Conservation (phyloP, 2,113 vertebrate species). For the Amblyopsis rosae region DNA sequence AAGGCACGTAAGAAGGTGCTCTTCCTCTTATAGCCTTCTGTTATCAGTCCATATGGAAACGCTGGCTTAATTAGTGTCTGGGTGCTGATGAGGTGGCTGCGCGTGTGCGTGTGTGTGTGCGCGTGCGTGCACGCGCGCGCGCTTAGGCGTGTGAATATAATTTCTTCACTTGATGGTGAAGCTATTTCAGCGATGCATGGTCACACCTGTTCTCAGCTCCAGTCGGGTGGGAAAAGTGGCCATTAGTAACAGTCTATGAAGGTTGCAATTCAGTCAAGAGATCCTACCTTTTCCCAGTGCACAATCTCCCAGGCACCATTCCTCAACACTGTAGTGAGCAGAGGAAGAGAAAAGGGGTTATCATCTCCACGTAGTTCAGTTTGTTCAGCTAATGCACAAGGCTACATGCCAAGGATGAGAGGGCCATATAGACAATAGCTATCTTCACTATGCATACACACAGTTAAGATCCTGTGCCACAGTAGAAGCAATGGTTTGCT, state of each 20-base stretch:
- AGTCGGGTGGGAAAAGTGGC: background rate
- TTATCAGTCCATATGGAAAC: slow-evolving; percentile 46
- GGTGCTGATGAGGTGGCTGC: slow-evolving; percentile 11
- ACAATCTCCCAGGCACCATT: slow-evolving; percentile 99
- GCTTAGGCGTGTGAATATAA: background rate
- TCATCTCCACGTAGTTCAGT: background rate
- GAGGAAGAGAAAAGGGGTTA: slow-evolving; percentile 13
- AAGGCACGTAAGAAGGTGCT: slow-evolving; percentile 36
- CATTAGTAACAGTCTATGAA: background rate
- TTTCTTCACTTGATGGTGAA: slow-evolving; percentile 16
- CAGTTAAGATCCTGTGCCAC: no score
- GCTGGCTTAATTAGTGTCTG: slow-evolving; percentile 47
- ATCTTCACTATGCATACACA: background rate
- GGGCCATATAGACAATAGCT: no score
- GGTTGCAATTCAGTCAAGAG: slow-evolving; percentile 1
- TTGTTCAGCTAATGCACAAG: background rate
- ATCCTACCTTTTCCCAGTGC: slow-evolving; percentile 96
- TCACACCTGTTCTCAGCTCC: slow-evolving; percentile 1
- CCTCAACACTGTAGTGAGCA: slow-evolving; percentile 81
- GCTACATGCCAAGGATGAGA: background rate
- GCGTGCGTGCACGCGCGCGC: slow-evolving; percentile 6
- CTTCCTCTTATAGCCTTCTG: slow-evolving; percentile 49
- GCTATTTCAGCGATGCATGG: background rate
- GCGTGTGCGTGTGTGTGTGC: background rate
- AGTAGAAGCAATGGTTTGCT: background rate